Base-by-base conservation (phyloP, 2,797 vertebrate species). In the Megaceryle alcyon region DNA sequence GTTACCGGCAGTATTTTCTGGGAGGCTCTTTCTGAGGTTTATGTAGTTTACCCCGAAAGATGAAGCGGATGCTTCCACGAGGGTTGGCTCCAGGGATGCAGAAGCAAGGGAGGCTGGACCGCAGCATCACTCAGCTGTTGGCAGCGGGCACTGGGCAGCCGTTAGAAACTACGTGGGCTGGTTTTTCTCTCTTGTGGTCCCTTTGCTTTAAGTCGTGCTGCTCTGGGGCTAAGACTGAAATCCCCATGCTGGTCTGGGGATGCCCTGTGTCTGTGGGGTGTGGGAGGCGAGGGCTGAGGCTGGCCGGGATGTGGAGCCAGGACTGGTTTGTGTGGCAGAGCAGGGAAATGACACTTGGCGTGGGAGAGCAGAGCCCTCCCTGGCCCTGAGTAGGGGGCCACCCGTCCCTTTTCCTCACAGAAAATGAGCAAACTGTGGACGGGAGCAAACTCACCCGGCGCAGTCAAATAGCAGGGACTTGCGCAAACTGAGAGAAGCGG, bases 161-260 rank as follows among this genome's bases (percentile, higher is more conserved):
- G 0, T 1, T 14, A 3, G 23, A 11, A 7, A 1, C 2, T 14
- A 3, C 4, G 1, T 2, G 31, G 17, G n/a, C 48, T 64, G 80
- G 21, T 23, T 54, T 59, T 21, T 63, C 43, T 69, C 54, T 22
- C 41, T n/a, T 63, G 10, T 5, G 31, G 19, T 39, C 54, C 46
- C 14, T 2, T 44, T 68, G 23, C 60, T 61, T 29, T 4, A 6
- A 33, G n/a, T 29, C 0, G 0, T 5, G 63, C 17, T 22, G 51
- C 20, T 93, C 16, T 43, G 31, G 44, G 70, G 33, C 63, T 71
- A 69, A 15, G 49, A 37, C 44, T 1, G 1, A 26, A 59, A 4
- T 17, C 49, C 28, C 57, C 21, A 3, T 9, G 35, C 26, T 59
- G 51, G 14, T 21, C 29, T 1, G 0, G 2, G 2, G 56, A 10